Base-by-base conservation (phyloP, 2,888 invertebrate genomes). In the Brachypalpus laphriformis region DNA sequence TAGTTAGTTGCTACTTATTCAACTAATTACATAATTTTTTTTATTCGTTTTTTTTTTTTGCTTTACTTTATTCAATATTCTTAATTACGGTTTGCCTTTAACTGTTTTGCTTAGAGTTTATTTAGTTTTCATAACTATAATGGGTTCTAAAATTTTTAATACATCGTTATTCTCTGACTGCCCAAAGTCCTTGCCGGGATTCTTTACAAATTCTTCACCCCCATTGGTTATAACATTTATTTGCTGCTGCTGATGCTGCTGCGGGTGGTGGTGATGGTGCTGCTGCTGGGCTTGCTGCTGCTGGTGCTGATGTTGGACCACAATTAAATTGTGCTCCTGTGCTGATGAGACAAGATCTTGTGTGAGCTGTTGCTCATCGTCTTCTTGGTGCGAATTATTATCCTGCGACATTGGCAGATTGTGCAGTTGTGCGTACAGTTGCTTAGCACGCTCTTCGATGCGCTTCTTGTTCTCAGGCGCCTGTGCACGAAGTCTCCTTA, bases 111-210 rank as follows among this genome's bases (percentile, higher is more conserved):
- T 77, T 82, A 86, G 28, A 70, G 47, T 85, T 91, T 91, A 92
- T 89, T 92, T 92, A 78, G 92, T 92, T 89, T 92, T 92, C 92
- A 92, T 92, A 74, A 92, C 91, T 87, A 92, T 92, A 86, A 92
- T 92, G 68, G 92, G 92, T 89, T 92, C 92, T 87, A 92, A 91
- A 87, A 92, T 92, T 89, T 92, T 92, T 56, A 92, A 89, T 88
- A 92, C 91, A 86, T 92, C 92, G 74, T 91, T 92, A 87, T 92
- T 92, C 70, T 92, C 91, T 14, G 89, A 89, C 87, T 89, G 89
- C 18, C 88, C 87, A 74, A 89, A 90, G 80, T 90, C 90, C 80
- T 90, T 90, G 61, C 88, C 88, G 22, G 89, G 88, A 65, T 89
- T 88, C 78, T 89, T 89, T 6, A 86, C 88, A 65, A 88, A 88